A percentile compares a stretch with the other conserved stretches of the same genome.
Evolutionary conservation across 64 coral and sea anemone species (phyloP).

Genomic region (Montipora efflorescens): DNA sequence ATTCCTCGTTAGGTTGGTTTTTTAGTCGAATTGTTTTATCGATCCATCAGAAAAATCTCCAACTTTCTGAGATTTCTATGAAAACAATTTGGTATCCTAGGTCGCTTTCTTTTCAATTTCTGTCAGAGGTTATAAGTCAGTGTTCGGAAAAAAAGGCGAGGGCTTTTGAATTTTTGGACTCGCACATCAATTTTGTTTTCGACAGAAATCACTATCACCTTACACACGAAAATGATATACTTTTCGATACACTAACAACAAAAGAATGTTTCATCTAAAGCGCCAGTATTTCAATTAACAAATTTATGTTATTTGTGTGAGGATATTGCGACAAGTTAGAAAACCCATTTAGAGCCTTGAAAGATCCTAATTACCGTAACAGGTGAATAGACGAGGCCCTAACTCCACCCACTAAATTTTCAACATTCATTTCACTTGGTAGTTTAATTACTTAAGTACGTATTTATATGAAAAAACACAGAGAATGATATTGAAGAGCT

Average conservation of each 20-base stretch:
- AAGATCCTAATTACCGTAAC: constrained; percentile 8
- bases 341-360: constrained; percentile 54
- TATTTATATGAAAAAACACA: constrained; percentile 50
- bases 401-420: background rate
- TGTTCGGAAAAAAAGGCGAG: background rate
- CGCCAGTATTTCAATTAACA: constrained; percentile 35
- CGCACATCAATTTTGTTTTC: too few species aligned
- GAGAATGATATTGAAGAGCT: constrained; percentile 29
- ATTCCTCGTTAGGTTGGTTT: too few species aligned
- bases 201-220: background rate
- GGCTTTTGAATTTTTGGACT: too few species aligned
- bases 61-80: too few species aligned
- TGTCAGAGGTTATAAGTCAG: too few species aligned
- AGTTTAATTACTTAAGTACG: constrained; percentile 61
- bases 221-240: background rate
- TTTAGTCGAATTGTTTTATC: too few species aligned
- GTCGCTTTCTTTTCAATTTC: too few species aligned
- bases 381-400: background rate
- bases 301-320: constrained; percentile 31
- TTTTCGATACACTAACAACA: background rate
- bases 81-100: too few species aligned
- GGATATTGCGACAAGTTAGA: constrained; percentile 38
- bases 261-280: background rate
- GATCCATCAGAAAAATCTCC: too few species aligned
- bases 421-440: background rate